Conservation (phyloP, 1,140 invertebrate genomes). For the Cherax destructor region DNA sequence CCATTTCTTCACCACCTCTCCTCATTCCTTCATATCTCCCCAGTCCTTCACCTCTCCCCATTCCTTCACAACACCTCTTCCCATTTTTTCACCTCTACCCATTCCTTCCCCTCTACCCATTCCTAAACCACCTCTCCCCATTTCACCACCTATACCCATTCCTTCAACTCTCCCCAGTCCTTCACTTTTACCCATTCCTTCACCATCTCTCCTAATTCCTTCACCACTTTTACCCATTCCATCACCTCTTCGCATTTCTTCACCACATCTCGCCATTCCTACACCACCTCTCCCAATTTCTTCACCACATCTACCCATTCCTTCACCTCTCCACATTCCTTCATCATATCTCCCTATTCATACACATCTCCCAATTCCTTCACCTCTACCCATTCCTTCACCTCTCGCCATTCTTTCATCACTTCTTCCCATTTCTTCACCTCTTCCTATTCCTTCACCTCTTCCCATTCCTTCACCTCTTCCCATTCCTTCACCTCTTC, state of each 20-base stretch:
- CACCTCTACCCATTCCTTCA: too few species aligned
- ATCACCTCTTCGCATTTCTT: not conserved
- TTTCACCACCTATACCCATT: too few species aligned
- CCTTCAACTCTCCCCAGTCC: too few species aligned
- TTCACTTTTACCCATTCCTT: too few species aligned
- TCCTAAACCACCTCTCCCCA: too few species aligned
- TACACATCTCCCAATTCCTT: not conserved
- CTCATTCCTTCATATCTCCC: too few species aligned
- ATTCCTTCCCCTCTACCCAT: too few species aligned
- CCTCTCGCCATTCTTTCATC: not conserved
- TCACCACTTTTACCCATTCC: not conserved
- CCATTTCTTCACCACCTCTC: too few species aligned
- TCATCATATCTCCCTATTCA: not conserved
- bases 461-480: not conserved
- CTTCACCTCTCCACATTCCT: not conserved
- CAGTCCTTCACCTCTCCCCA: not conserved
- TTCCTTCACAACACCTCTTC: not conserved
- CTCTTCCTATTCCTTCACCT: not conserved
- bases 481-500: too few species aligned
- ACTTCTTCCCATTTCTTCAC: not conserved
- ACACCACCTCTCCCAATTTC: not conserved
- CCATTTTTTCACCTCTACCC: not conserved
- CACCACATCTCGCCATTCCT: not conserved
- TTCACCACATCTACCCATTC: too few species aligned
- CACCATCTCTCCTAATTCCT: too few species aligned